Evolutionary conservation across 2,113 vertebrate species (phyloP), one percentile per base, ranked within the genome.

Genomic region (Hyperopisus bebe): DNA sequence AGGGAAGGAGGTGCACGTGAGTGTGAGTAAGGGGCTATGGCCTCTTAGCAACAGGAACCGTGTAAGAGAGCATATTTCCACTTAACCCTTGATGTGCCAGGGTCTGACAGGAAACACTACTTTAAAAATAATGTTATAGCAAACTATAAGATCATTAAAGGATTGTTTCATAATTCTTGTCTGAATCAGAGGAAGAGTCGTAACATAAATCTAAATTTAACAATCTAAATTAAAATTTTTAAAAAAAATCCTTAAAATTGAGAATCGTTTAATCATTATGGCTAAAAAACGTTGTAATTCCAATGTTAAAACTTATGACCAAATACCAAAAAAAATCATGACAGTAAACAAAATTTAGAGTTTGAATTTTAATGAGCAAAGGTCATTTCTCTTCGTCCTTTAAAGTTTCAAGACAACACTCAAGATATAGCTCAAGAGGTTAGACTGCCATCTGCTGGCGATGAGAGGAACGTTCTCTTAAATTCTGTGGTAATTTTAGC

Each of bases 1-100:
- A 74, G 89, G 87, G 91, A 92, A 94, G 92, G 91, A 92, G 92
- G 58, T 89, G 89, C 90, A 51, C 90, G 92, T 82, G 89, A 87
- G 90, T 46, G 89, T 91, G 91, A 83, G 87, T 87, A 91, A 91
- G 89, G 86, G 90, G 90, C 90, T 91, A 53, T 58, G 90, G 87
- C 89, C 88, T 53, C 24, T 70, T 85, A 86, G 87, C 85, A 90
- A 93, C 91, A 92, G 92, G 90, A 92, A 92, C 93, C 92, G 86
- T 87, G 89, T 90, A 84, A 83, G 90, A 92, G 86, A 92, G 89
- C 90, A 84, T 85, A 95, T 94, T 96, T 96, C 95, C 95, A 93
- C 95, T 94, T 95, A 92, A 93, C 90, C 90, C 91, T 92, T 92
- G 88, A 88, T 89, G 87, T 84, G 62, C 70, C 3, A 3, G 31